Conservation (phyloP, 2,113 vertebrate genomes). For the Ciconia maguari region DNA sequence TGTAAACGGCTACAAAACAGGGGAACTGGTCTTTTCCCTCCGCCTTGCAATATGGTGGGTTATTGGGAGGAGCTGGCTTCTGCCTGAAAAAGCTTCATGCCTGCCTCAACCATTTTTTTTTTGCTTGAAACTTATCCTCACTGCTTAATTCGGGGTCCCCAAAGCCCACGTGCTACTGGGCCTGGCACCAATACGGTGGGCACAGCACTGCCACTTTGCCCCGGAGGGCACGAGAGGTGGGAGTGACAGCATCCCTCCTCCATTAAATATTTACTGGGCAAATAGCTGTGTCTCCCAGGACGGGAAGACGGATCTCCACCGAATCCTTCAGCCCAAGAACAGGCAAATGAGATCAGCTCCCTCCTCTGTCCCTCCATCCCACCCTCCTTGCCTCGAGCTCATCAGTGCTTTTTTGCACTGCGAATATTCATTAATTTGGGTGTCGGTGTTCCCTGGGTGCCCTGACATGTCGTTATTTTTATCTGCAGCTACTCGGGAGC, state of each 20-base stretch:
- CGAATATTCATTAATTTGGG: background rate
- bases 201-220: background rate
- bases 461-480: background rate
- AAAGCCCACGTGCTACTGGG: background rate
- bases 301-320: background rate
- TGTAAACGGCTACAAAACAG: background rate
- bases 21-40: background rate
- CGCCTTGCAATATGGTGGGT: no score
- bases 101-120: background rate
- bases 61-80: background rate
- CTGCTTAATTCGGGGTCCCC: background rate
- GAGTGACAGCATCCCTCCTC: background rate
- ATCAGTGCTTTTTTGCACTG: accelerated
- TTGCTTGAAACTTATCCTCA: background rate
- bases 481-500: background rate
- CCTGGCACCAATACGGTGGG: background rate
- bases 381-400: background rate
- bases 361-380: background rate
- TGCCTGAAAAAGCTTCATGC: background rate
- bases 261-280: background rate
- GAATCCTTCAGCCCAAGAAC: background rate
- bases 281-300: background rate
- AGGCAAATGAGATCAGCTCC: background rate
- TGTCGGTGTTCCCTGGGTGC: background rate
- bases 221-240: background rate